Evolutionary conservation across 2,797 vertebrate species (phyloP).

Genomic region (Anniella stebbinsi): DNA sequence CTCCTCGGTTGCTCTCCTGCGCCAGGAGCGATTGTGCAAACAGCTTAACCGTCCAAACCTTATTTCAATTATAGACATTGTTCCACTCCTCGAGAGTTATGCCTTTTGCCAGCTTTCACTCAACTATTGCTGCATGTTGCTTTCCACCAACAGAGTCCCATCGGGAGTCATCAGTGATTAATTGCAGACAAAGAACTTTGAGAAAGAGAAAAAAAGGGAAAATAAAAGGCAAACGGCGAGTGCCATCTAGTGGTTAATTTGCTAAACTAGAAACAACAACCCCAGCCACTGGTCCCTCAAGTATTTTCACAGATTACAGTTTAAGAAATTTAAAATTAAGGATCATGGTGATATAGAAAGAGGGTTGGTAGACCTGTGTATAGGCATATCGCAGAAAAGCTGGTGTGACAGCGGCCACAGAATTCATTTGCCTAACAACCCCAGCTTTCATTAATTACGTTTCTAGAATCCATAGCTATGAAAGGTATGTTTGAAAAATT

Average conservation of each 20-base stretch:
- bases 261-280: background rate
- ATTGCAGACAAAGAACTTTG: constrained; percentile 62
- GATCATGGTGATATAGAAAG: background rate
- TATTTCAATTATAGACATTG: constrained; percentile 76
- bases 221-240: constrained; percentile 70
- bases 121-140: constrained; percentile 70
- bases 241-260: constrained; percentile 81
- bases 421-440: background rate
- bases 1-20: constrained; percentile 62
- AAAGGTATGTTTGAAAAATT: background rate
- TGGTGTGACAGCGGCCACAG: too few relatives aligned
- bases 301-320: fast-evolving
- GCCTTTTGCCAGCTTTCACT: constrained; percentile 77
- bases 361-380: background rate
- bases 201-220: constrained; percentile 9
- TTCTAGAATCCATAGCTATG: background rate
- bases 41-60: constrained; percentile 73
- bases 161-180: constrained; percentile 69
- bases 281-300: background rate
- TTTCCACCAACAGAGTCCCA: constrained; percentile 69
- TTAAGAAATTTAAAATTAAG: background rate
- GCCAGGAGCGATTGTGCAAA: constrained; percentile 79
- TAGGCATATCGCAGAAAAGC: background rate
- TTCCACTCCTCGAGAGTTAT: constrained; percentile 69
- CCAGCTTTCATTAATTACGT: background rate